phyloP scores from a whole-genome alignment of 2,113 vertebrate genomes.

The Malurus alboscapulatus region DNA sequence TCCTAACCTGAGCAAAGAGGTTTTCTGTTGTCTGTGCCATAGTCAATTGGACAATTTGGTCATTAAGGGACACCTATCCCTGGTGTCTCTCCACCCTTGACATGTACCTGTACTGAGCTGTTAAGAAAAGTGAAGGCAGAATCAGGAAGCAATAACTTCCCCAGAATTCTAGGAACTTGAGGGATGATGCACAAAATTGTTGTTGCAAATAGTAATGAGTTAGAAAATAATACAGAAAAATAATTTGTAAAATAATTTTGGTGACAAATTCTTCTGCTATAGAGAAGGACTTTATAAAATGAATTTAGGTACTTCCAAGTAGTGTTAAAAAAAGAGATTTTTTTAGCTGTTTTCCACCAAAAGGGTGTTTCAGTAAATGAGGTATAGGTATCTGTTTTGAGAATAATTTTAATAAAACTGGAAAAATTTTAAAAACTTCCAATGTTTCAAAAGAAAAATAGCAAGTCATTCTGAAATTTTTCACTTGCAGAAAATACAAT shows the following conservation, averaged over 20 bases:
- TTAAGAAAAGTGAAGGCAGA: neutral
- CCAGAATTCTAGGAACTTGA: neutral
- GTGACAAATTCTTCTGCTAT: neutral
- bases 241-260: neutral
- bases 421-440: neutral
- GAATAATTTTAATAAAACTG: neutral
- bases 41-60: neutral
- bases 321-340: neutral
- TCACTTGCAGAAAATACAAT: neutral
- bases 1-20: neutral
- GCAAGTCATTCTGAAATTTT: neutral
- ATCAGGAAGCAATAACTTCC: neutral
- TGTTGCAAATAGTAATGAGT: neutral
- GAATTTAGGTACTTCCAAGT: neutral
- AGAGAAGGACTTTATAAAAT: neutral
- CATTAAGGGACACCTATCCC: neutral
- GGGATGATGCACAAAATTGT: neutral
- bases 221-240: neutral
- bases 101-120: rapidly evolving
- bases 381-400: neutral
- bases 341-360: neutral
- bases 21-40: neutral
- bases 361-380: neutral
- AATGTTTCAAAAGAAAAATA: neutral
- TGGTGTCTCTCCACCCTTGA: neutral